Percentiles rank a stretch among this genome's conserved stretches.
phyloP scores from a whole-genome alignment of 2,797 vertebrate species.

The Bufotes viridis region DNA sequence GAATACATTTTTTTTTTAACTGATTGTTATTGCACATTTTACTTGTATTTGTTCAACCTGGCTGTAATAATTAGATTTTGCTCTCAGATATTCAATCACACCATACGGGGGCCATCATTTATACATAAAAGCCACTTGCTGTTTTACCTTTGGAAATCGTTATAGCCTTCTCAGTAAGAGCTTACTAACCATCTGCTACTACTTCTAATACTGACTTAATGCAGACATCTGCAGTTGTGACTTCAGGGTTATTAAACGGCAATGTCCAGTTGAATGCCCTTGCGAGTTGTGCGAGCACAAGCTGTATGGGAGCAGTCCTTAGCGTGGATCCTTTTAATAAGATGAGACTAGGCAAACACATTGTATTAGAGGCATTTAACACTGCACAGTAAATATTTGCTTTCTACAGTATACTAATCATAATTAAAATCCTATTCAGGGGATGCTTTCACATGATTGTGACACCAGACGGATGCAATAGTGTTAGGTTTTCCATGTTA shows the following conservation, averaged over 20 bases:
- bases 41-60: constrained; percentile 67
- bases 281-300: constrained; percentile 66
- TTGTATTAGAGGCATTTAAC: constrained; percentile 42
- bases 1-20: constrained; percentile 51
- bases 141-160: constrained; percentile 75
- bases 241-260: constrained; percentile 67
- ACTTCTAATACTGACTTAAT: constrained; percentile 69
- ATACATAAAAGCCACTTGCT: constrained; percentile 75
- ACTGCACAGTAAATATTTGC: constrained; percentile 33
- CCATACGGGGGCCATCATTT: constrained; percentile 75
- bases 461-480: constrained; percentile 48
- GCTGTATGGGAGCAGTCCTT: constrained; percentile 57
- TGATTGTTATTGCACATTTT: constrained; percentile 63
- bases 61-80: constrained; percentile 69
- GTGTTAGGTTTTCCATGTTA: constrained; percentile 42
- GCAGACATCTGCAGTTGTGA: constrained; percentile 74
- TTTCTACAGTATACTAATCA: constrained; percentile 31
- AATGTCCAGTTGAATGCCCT: constrained; percentile 73
- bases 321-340: constrained; percentile 19
- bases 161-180: constrained; percentile 71
- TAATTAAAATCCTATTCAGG: constrained; percentile 56
- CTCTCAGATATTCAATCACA: constrained; percentile 71
- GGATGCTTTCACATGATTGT: constrained; percentile 30
- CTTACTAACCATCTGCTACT: constrained; percentile 76
- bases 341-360: constrained; percentile 26